Evolutionary conservation across 1,140 invertebrate genomes (phyloP), one percentile per base, ranked within the genome.

Genomic region (Oppia nitens): DNA sequence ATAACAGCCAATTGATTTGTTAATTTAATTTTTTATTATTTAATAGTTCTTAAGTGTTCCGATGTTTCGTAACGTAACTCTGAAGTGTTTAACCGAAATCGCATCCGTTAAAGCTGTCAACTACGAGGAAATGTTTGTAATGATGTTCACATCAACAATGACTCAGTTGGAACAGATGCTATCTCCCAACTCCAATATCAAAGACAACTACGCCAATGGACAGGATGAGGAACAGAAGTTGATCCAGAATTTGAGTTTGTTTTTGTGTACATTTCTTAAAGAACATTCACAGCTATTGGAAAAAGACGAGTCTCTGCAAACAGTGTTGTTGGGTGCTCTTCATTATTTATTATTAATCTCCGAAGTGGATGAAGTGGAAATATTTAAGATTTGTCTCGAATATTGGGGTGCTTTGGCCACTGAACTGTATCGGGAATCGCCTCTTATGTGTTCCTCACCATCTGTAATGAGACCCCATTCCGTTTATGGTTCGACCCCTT

Each of bases 341-440:
- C 82, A 89, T 64, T 98, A 98, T 72, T 78, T 99, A 60, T 84
- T 98, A 20, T 75, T 95, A 59, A 98, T 99, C 67, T 98, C 93
- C 21, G 90, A 97, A 76, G 94, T 99, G 2, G 95, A 99, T 62
- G 96, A 99, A 69, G 89, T 95, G 0, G 96, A 99, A 77, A 95
- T 99, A 58, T 99, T 99, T 70, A 99, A 99, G 77, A 98, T 99
- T 62, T 98, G 95, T 71, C 73, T 99, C 23, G 96, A 99, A 71
- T 99, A 97, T 72, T 99, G 96, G 96, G 96, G 95, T 75, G 80
- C 81, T 58, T 75, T 99, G 23, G 80, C 87, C 20, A 79, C 87
- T 54, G 89, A 96, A 69, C 75, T 99, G 55, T 98, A 98, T 49
- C 49, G 58, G 9, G 60, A 53, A 47, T 51, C 20, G 32, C 55